Evolutionary conservation across 2,888 invertebrate genomes (phyloP).

Genomic region (Anodontia alba): DNA sequence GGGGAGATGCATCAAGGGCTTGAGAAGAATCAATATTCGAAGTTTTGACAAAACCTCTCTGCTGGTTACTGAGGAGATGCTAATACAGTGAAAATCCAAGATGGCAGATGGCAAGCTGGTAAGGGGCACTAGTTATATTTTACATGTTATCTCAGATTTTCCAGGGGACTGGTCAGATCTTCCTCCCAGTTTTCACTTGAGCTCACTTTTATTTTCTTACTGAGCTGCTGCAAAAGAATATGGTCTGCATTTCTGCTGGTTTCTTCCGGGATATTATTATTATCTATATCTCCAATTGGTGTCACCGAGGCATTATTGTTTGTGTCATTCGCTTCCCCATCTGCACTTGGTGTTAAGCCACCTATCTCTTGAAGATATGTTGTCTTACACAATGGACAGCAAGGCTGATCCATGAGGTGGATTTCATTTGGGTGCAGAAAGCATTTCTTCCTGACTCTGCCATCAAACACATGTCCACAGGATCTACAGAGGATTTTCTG

Average conservation of each 20-base stretch:
- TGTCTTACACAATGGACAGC: constrained; percentile 71
- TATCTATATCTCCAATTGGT: too few species aligned
- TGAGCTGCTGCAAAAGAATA: neutral
- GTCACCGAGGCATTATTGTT: too few species aligned
- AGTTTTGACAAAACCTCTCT: too few species aligned
- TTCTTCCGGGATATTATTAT: neutral
- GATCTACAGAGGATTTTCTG: constrained; percentile 70
- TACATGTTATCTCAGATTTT: neutral
- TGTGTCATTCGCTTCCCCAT: constrained; percentile 1
- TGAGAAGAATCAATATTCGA: too few species aligned
- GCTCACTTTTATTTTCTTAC: neutral
- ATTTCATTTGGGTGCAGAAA: constrained; percentile 67
- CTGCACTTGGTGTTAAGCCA: neutral
- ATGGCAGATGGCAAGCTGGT: too few species aligned
- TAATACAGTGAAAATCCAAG: too few species aligned
- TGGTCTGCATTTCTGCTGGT: neutral
- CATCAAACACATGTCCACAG: constrained; percentile 72
- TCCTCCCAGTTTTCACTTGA: constrained; percentile 1
- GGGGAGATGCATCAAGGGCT: too few species aligned
- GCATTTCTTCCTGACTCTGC: constrained; percentile 67
- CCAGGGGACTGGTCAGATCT: neutral
- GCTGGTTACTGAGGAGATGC: too few species aligned
- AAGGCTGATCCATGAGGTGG: constrained; percentile 73
- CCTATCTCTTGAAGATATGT: constrained; percentile 60
- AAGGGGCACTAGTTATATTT: too few species aligned